Base-by-base conservation (phyloP, 2,888 invertebrate genomes). In the Dendrolimus pini region DNA sequence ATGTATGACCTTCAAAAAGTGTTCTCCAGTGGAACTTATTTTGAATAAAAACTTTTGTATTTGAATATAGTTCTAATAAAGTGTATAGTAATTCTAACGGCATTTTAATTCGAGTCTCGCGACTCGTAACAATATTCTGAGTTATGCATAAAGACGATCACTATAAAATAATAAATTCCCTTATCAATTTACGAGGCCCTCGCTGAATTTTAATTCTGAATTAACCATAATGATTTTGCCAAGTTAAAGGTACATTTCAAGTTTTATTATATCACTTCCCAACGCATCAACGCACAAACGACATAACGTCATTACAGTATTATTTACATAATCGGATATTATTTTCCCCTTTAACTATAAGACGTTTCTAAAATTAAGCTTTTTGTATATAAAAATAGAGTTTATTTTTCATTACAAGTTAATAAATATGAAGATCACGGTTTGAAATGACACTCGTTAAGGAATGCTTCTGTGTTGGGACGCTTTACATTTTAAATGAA, bases 301-400 rank as follows among this genome's bases (percentile, higher is more conserved):
- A 47, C 47, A 82, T 83, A 82, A 79, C 77, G 77, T 78, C 82
- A 81, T 84, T 82, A 82, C 72, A 71, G 72, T 73, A 75, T 74
- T 79, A 83, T 84, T 84, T 82, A 80, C 83, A 83, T 84, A 84
- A 84, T 83, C 80, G 47, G 12, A 47, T 47, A 12, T 30, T 30
- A 30, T 9, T 47, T 47, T 12, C 47, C 47, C 12, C 47, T 47
- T 47, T 47, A 47, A 7, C 30, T 47, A 47, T 8, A 30, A 30
- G 6, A 6, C 6, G 6, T 30, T 30, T 30, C 30, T 3, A 30
- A 30, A 30, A 30, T 30, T 30, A 30, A 30, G 30, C 30, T 30
- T 3, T 30, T 30, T 3, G 6, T 6, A 6, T 6, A 30, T 30
- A 30, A 30, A 30, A 30, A 30, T 30, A 30, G 30, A 6, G 30